A percentile compares a stretch with the other conserved stretches of the same genome.
Evolutionary conservation across 2,113 vertebrate genomes (phyloP).

Genomic region (Psophia crepitans): DNA sequence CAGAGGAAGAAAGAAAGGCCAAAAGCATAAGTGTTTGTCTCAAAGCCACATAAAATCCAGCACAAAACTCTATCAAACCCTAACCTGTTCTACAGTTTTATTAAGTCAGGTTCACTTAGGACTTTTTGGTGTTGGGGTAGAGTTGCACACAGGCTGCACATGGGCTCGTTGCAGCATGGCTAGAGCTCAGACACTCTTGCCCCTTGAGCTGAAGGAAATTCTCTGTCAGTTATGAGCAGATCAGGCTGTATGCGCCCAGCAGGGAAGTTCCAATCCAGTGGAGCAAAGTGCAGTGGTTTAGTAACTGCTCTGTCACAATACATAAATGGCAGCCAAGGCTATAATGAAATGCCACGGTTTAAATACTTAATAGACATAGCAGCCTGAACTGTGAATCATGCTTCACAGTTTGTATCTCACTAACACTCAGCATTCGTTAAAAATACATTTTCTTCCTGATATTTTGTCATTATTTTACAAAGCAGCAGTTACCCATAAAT

Average conservation of each 20-base stretch:
- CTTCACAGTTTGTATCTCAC: neutral
- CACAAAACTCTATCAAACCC: neutral
- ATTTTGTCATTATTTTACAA: neutral
- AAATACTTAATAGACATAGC: neutral
- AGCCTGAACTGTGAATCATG: neutral
- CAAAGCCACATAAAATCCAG: neutral
- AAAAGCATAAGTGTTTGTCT: neutral
- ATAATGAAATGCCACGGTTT: neutral
- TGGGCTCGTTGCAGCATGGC: neutral
- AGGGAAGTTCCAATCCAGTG: neutral
- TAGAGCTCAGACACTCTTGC: neutral
- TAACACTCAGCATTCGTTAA: neutral
- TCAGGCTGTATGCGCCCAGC: neutral
- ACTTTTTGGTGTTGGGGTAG: neutral
- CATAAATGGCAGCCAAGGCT: neutral
- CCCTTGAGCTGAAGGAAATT: neutral
- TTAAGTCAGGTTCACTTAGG: neutral
- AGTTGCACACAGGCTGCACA: neutral
- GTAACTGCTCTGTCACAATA: neutral
- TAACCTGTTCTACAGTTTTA: neutral
- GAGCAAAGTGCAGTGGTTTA: neutral
- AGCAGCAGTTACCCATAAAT: neutral
- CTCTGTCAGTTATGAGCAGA: neutral
- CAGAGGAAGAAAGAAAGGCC: neutral
- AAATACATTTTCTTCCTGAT: neutral